Evolutionary conservation across 2,113 vertebrate species (phyloP).

Genomic region (Leucopsar rothschildi): DNA sequence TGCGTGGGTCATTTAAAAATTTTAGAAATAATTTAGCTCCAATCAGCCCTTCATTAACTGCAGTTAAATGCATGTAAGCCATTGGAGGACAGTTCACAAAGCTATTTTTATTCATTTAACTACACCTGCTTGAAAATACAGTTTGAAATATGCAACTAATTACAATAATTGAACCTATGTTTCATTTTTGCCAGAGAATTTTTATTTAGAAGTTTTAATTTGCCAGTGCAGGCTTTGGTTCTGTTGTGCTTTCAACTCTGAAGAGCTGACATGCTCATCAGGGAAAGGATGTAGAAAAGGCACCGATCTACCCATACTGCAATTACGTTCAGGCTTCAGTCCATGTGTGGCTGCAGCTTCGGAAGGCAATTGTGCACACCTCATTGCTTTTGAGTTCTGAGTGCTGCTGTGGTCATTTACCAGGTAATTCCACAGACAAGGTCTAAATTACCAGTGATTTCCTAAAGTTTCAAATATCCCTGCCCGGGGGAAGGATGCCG

Average conservation of each 20-base stretch:
- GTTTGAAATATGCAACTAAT: background rate
- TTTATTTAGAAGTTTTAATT: background rate
- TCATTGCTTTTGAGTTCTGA: conserved; percentile 58
- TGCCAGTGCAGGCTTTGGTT: background rate
- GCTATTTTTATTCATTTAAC: background rate
- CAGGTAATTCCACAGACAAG: conserved; percentile 42
- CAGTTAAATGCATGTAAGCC: background rate
- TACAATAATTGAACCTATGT: background rate
- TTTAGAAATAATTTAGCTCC: background rate
- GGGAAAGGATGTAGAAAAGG: background rate
- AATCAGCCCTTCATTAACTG: background rate
- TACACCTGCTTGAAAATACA: background rate
- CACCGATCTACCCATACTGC: background rate
- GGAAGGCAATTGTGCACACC: conserved; percentile 42
- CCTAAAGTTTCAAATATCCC: conserved; percentile 1
- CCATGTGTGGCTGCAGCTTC: background rate
- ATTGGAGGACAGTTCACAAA: background rate
- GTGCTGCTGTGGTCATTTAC: conserved; percentile 50
- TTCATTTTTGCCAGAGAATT: background rate
- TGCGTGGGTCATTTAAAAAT: background rate
- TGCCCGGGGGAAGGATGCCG: background rate
- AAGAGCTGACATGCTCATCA: background rate
- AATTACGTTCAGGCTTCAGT: conserved; percentile 29
- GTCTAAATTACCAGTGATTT: conserved; percentile 28
- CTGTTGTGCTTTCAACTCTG: background rate